Conservation (phyloP, 2,888 invertebrate species). For the Monopis laevigella region DNA sequence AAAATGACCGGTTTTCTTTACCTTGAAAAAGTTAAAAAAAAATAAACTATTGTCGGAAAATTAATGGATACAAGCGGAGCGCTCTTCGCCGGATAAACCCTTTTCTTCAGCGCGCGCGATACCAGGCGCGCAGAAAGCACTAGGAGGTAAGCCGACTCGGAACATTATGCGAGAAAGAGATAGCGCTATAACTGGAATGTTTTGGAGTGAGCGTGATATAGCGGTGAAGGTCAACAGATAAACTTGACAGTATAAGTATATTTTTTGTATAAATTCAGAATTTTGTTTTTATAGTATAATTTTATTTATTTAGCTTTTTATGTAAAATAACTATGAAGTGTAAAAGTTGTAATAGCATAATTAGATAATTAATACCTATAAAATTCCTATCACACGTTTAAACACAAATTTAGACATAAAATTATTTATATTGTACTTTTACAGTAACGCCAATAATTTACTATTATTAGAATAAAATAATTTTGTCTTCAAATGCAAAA, state of each 20-base stretch:
- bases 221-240: slow-evolving; percentile 62
- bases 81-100: slow-evolving; percentile 65
- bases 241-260: slow-evolving; percentile 42
- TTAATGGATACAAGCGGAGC: slow-evolving; percentile 53
- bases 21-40: slow-evolving; percentile 13
- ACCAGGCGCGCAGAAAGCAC: slow-evolving; percentile 51
- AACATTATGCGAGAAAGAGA: slow-evolving; percentile 39
- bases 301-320: too few species aligned
- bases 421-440: too few species aligned
- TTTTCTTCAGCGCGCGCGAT: slow-evolving; percentile 68
- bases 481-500: too few species aligned
- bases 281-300: too few species aligned
- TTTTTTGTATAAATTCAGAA: too few species aligned
- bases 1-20: background rate
- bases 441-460: too few species aligned
- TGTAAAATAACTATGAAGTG: too few species aligned
- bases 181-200: slow-evolving; percentile 46
- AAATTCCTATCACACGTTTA: too few species aligned
- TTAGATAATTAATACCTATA: too few species aligned
- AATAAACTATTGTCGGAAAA: slow-evolving; percentile 40
- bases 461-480: too few species aligned
- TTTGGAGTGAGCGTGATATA: slow-evolving; percentile 35
- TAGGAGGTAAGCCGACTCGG: slow-evolving; percentile 37
- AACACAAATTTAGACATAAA: too few species aligned
- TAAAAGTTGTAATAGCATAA: too few species aligned